These are phyloP conservation scores for Plemyria rubiginata DNA, from an alignment of 2,888 invertebrate species.

Conservation along the genomic window DNA sequence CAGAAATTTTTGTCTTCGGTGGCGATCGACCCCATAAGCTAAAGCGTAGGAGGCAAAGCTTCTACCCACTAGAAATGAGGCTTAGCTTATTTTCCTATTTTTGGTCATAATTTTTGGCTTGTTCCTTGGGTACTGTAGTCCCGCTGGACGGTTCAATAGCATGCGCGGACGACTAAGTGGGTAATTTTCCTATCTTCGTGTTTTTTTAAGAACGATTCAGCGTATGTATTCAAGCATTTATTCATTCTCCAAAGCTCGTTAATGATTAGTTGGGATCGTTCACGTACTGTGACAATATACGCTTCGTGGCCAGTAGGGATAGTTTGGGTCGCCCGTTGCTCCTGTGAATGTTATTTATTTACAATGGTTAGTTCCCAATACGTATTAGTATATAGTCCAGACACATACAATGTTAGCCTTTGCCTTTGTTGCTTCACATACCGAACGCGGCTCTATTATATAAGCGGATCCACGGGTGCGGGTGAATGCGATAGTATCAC, in stretches of 20 bases:
- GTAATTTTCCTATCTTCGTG: background rate
- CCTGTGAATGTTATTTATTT: constrained; percentile 65
- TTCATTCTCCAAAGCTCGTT: constrained; percentile 47
- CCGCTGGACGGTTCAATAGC: no score
- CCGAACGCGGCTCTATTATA: background rate
- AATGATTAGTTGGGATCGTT: constrained; percentile 62
- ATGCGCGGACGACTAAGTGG: no score
- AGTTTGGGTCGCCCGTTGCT: constrained; percentile 66
- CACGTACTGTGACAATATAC: constrained; percentile 79
- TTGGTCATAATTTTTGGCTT: no score
- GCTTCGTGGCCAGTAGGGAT: constrained; percentile 73
- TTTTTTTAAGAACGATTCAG: background rate
- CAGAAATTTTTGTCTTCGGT: no score
- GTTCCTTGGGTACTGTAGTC: no score
- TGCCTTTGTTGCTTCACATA: background rate
- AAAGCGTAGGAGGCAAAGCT: no score
- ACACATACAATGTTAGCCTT: background rate
- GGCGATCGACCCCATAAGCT: no score
- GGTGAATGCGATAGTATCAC: background rate
- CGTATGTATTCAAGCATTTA: constrained; percentile 28
- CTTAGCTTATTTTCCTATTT: no score
- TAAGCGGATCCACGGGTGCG: background rate
- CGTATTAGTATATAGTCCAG: constrained; percentile 13
- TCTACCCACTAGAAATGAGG: no score
- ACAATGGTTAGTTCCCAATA: constrained; percentile 48